Conservation (phyloP, 2,797 vertebrate species). For the Zalophus californianus region DNA sequence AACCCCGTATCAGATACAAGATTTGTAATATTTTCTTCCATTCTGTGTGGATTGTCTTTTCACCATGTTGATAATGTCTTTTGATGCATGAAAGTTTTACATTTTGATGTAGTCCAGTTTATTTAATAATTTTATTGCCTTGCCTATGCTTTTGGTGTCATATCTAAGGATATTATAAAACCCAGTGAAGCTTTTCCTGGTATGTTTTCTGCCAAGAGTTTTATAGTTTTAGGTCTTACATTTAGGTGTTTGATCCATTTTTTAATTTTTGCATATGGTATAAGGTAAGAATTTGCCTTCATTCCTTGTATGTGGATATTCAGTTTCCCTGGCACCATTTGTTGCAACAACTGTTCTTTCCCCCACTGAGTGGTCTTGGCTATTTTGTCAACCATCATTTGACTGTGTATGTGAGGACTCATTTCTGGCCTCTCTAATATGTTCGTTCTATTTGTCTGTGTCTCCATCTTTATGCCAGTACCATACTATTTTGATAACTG, state of each 20-base stretch:
- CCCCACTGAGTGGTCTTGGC: background rate
- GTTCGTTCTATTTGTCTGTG: background rate
- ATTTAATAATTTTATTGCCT: background rate
- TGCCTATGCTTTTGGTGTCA: background rate
- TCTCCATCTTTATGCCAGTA: background rate
- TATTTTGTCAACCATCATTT: background rate
- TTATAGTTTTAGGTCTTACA: background rate
- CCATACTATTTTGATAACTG: background rate
- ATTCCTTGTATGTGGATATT: background rate
- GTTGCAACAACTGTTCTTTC: background rate
- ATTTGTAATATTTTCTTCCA: background rate
- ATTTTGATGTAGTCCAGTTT: background rate
- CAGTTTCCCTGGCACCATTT: background rate
- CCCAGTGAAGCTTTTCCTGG: background rate
- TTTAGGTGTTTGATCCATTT: background rate
- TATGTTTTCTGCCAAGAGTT: conserved; percentile 15
- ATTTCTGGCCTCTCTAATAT: background rate
- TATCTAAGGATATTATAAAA: conserved; percentile 1
- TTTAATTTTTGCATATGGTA: background rate
- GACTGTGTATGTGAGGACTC: background rate
- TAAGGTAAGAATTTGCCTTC: background rate
- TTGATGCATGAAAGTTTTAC: background rate
- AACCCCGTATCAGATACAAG: background rate
- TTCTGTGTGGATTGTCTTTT: background rate
- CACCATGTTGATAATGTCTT: background rate